Evolutionary conservation across 92 coral and sea anemone genomes (phyloP).

Genomic region (Paragorgia papillata): DNA sequence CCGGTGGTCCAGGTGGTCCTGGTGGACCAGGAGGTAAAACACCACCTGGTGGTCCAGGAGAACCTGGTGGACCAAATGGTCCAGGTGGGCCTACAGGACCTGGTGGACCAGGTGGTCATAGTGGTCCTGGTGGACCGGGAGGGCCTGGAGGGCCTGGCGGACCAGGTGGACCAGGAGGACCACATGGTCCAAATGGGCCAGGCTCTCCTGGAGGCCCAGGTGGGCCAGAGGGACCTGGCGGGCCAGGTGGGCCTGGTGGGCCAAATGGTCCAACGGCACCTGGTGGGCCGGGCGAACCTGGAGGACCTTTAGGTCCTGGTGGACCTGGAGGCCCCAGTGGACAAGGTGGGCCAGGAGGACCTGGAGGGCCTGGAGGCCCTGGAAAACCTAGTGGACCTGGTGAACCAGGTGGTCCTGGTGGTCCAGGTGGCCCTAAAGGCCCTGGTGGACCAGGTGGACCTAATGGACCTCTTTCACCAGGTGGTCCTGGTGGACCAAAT

Average conservation of each 20-base stretch:
- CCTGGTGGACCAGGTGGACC: slow-evolving; percentile 69
- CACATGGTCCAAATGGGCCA: slow-evolving; percentile 38
- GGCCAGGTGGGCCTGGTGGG: slow-evolving; percentile 61
- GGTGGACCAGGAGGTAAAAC: slow-evolving; percentile 21
- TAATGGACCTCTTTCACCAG: slow-evolving; percentile 50
- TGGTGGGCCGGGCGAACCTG: slow-evolving; percentile 62
- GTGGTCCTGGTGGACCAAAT: slow-evolving; percentile 70
- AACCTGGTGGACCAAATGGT: slow-evolving; percentile 78
- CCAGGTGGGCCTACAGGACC: slow-evolving; percentile 86
- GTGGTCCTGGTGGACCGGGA: slow-evolving; percentile 69
- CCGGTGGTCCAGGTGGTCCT: slow-evolving; percentile 36
- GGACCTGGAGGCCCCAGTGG: slow-evolving; percentile 72
- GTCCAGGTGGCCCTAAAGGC: slow-evolving; percentile 77
- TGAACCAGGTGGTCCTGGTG: slow-evolving; percentile 70
- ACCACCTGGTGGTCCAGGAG: slow-evolving; percentile 74
- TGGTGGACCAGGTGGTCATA: slow-evolving; percentile 67
- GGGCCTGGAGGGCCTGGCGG: slow-evolving; percentile 80
- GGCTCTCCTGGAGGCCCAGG: slow-evolving; percentile 27
- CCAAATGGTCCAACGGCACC: slow-evolving; percentile 49
- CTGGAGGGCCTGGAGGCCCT: slow-evolving; percentile 87
- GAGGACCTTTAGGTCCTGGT: slow-evolving; percentile 80
- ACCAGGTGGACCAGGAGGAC: slow-evolving; percentile 37
- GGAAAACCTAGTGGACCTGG: slow-evolving; percentile 89
- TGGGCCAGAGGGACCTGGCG: slow-evolving; percentile 49
- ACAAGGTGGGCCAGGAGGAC: slow-evolving; percentile 79